A percentile compares a stretch with the other conserved stretches of the same genome.
phyloP scores from a whole-genome alignment of 1,140 invertebrate genomes.

The Heliconius congener region DNA sequence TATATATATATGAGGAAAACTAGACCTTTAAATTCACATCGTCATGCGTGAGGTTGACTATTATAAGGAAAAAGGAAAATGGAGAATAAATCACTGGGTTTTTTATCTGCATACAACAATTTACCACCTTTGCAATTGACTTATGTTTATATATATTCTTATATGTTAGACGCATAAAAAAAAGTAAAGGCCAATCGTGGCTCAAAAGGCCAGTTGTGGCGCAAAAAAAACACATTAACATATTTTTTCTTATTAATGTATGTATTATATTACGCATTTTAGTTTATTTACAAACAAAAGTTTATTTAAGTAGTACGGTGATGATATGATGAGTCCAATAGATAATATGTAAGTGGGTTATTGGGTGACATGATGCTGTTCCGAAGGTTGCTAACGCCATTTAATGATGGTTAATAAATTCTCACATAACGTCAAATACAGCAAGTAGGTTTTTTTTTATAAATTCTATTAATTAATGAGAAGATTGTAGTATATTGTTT shows the following conservation, averaged over 20 bases:
- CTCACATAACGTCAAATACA: not conserved
- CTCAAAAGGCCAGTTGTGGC: too few species aligned
- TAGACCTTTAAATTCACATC: not conserved
- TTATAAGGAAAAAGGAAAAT: not conserved
- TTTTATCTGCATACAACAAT: not conserved
- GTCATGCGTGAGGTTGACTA: not conserved
- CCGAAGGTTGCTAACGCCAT: conserved; percentile 27
- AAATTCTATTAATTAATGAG: not conserved
- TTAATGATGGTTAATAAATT: conserved; percentile 1
- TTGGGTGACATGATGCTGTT: conserved; percentile 32
- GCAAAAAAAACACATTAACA: too few species aligned
- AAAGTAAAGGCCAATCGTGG: not conserved
- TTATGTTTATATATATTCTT: not conserved
- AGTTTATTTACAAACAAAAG: not conserved
- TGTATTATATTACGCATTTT: not conserved
- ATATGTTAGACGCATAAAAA: not conserved
- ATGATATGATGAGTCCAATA: conserved; percentile 7
- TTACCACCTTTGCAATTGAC: not conserved
- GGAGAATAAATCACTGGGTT: not conserved
- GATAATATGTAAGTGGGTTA: conserved; percentile 34
- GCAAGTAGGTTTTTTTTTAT: not conserved
- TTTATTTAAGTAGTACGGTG: not conserved
- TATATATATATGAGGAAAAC: not conserved
- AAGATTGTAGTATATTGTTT: not conserved
- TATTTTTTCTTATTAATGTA: not conserved